A percentile compares a stretch with the other conserved stretches of the same genome.
Conservation (phyloP, 2,113 vertebrate genomes). For the Rhipidura dahli region DNA sequence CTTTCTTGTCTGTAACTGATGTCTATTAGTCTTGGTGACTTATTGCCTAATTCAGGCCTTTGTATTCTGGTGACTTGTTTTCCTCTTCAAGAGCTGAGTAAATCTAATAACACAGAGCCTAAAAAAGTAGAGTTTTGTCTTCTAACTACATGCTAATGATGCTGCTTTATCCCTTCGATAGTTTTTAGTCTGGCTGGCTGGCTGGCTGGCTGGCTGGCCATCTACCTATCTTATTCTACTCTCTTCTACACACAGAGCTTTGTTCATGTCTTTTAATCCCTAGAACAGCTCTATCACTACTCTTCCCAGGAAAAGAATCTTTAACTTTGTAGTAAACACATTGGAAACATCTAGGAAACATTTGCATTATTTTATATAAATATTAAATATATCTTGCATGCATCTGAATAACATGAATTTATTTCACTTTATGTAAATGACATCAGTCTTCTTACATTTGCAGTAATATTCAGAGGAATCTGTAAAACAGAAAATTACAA, state of each 20-base stretch:
- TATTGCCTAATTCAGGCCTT: not conserved
- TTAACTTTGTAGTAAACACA: not conserved
- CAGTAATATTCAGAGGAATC: not conserved
- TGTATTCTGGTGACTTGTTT: not conserved
- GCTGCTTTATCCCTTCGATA: not conserved
- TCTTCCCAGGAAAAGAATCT: not conserved
- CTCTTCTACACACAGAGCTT: not conserved
- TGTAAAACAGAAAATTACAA: not conserved
- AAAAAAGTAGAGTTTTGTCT: not conserved
- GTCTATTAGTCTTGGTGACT: not conserved
- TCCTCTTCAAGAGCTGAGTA: not conserved
- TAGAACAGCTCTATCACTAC: not conserved
- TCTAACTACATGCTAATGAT: not conserved
- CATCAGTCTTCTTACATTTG: not conserved
- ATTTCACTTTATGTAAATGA: not conserved
- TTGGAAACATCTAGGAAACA: not conserved
- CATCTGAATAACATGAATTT: not conserved
- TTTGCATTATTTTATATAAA: constrained; percentile 5
- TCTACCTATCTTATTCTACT: not conserved
- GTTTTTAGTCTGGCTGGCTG: not conserved
- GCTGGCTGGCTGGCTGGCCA: not conserved
- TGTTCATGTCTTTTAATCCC: not conserved
- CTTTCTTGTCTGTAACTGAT: not conserved
- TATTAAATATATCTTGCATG: not conserved
- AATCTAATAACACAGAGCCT: not conserved